Conservation (phyloP, 2,113 vertebrate species). For the Anarhynchus alexandrinus region DNA sequence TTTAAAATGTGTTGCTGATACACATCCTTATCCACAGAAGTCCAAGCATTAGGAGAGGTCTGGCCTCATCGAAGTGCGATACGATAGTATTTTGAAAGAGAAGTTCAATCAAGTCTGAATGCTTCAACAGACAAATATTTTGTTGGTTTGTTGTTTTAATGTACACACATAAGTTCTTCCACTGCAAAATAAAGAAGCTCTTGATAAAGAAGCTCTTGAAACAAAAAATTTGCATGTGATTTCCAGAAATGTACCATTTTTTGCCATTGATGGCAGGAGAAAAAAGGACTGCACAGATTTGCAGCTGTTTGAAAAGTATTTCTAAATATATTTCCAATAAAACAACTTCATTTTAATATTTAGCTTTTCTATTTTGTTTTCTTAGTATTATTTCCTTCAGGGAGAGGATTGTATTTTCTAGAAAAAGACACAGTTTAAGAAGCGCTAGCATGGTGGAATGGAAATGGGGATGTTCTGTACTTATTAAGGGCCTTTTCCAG, state of each 20-base stretch:
- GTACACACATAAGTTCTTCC: not conserved
- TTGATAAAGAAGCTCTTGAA: not conserved
- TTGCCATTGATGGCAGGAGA: not conserved
- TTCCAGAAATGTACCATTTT: not conserved
- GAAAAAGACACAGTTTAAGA: not conserved
- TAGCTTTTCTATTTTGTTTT: not conserved
- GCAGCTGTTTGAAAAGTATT: not conserved
- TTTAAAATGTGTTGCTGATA: not conserved
- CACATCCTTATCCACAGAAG: not conserved
- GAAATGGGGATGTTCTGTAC: not conserved
- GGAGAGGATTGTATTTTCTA: not conserved
- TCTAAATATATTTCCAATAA: not conserved
- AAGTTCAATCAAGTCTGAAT: not conserved
- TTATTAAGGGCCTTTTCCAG: not conserved
- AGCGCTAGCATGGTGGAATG: not conserved
- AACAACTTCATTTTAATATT: not conserved
- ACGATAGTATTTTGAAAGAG: not conserved
- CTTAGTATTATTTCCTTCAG: not conserved
- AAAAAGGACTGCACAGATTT: not conserved
- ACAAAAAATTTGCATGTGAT: not conserved
- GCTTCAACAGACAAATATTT: not conserved
- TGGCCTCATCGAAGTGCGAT: not conserved
- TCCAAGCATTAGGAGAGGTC: not conserved
- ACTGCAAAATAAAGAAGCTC: not conserved
- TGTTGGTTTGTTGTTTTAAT: not conserved